Evolutionary conservation across 2,113 vertebrate genomes (phyloP).

Genomic region (Entomyzon cyanotis): DNA sequence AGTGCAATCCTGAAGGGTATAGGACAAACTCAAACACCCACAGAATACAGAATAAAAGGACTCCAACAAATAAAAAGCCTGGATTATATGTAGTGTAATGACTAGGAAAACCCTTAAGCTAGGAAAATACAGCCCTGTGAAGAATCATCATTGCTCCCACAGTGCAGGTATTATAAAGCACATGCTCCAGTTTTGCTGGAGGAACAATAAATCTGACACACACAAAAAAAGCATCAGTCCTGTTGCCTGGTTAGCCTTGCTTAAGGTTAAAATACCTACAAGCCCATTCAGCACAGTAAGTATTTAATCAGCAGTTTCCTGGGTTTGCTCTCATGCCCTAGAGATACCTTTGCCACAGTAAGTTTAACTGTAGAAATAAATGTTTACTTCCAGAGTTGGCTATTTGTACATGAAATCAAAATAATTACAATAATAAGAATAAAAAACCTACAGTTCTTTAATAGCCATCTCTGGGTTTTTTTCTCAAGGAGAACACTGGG

Average conservation of each 20-base stretch:
- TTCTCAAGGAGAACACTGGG: neutral
- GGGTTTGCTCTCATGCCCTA: neutral
- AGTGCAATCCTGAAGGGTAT: neutral
- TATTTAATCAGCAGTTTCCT: neutral
- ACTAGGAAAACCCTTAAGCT: constrained; percentile 12
- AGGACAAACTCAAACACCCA: constrained; percentile 7
- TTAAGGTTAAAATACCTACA: neutral
- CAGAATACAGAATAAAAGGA: neutral
- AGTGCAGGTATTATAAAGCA: neutral
- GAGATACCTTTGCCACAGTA: neutral
- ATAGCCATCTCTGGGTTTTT: neutral
- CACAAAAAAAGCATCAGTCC: neutral
- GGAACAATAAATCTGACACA: neutral
- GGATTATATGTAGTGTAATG: constrained; percentile 19
- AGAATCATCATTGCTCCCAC: neutral
- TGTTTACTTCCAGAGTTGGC: neutral
- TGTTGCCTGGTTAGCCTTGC: neutral
- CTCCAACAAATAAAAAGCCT: neutral
- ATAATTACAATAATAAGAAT: neutral
- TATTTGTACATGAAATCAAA: neutral
- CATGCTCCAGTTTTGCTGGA: neutral
- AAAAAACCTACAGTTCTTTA: neutral
- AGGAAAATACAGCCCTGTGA: constrained; percentile 14
- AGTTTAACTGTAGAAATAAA: neutral
- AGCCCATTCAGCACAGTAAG: neutral